A percentile compares a stretch with the other conserved stretches of the same genome.
Evolutionary conservation across 2,797 vertebrate genomes (phyloP).

Genomic region (Intellagama lesueurii): DNA sequence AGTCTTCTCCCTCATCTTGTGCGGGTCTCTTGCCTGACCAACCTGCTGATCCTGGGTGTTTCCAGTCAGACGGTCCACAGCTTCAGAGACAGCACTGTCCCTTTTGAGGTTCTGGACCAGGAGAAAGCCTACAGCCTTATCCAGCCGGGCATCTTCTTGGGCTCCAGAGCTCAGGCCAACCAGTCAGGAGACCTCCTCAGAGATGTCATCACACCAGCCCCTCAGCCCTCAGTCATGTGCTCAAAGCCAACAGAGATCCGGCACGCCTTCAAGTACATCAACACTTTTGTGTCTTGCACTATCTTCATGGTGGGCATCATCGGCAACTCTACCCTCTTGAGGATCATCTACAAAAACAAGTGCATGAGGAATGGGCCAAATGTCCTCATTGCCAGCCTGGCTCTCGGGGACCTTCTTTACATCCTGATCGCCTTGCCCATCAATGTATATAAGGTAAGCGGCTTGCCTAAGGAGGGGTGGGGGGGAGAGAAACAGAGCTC

Average conservation of each 20-base stretch:
- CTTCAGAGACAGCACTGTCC: constrained; percentile 36
- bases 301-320: constrained; percentile 91
- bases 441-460: constrained; percentile 81
- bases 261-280: constrained; percentile 88
- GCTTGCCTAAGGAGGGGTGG: accelerated
- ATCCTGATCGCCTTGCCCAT: constrained; percentile 90
- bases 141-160: constrained; percentile 39
- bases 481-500: neutral
- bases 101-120: constrained; percentile 30
- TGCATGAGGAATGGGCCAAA: constrained; percentile 93
- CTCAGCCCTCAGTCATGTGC: constrained; percentile 80
- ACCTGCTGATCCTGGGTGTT: neutral
- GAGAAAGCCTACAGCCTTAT: constrained; percentile 47
- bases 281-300: constrained; percentile 87
- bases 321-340: constrained; percentile 89
- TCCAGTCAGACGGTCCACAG: constrained; percentile 40
- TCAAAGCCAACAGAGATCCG: constrained; percentile 83
- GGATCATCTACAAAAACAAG: constrained; percentile 93
- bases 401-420: constrained; percentile 90
- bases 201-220: constrained; percentile 44
- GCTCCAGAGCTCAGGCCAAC: neutral
- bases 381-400: constrained; percentile 89
- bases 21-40: constrained; percentile 48
- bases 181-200: neutral
- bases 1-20: accelerated